These are phyloP conservation scores for Yponomeuta sedellus DNA, from an alignment of 2,888 invertebrate genomes.

Conservation along the genomic window DNA sequence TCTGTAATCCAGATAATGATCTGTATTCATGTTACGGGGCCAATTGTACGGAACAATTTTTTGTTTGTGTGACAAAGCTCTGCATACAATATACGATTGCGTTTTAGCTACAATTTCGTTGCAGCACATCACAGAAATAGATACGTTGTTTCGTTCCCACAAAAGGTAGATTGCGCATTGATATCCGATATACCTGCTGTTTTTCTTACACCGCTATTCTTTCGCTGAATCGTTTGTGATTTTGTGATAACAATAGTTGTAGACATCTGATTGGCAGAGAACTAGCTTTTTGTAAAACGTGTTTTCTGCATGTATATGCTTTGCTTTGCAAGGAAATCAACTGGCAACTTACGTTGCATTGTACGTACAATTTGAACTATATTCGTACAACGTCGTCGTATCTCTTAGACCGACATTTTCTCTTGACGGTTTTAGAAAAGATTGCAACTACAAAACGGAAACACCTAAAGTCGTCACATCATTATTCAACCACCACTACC, in stretches of 20 bases:
- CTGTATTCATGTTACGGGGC: slow-evolving; percentile 64
- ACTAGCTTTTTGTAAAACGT: no score
- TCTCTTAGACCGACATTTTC: no score
- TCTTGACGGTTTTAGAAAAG: neutral
- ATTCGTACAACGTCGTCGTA: no score
- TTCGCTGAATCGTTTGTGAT: slow-evolving; percentile 32
- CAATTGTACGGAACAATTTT: slow-evolving; percentile 62
- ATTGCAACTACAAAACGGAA: neutral
- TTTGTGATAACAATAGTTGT: slow-evolving; percentile 40
- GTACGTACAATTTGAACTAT: no score
- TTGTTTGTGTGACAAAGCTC: slow-evolving; percentile 32
- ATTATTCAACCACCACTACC: neutral
- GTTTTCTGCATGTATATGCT: neutral
- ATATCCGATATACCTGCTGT: slow-evolving; percentile 66
- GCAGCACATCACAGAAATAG: slow-evolving; percentile 55
- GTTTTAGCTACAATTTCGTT: slow-evolving; percentile 60
- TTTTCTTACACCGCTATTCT: slow-evolving; percentile 45
- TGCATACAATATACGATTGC: slow-evolving; percentile 66
- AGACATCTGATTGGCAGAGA: slow-evolving; percentile 43
- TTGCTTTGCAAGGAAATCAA: no score
- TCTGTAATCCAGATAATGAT: slow-evolving; percentile 63
- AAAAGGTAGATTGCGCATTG: slow-evolving; percentile 69
- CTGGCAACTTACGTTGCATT: no score
- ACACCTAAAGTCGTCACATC: slow-evolving; percentile 15
- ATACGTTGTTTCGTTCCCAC: slow-evolving; percentile 55